phyloP scores from a whole-genome alignment of 2,888 invertebrate species.

The Agrochola lychnidis region DNA sequence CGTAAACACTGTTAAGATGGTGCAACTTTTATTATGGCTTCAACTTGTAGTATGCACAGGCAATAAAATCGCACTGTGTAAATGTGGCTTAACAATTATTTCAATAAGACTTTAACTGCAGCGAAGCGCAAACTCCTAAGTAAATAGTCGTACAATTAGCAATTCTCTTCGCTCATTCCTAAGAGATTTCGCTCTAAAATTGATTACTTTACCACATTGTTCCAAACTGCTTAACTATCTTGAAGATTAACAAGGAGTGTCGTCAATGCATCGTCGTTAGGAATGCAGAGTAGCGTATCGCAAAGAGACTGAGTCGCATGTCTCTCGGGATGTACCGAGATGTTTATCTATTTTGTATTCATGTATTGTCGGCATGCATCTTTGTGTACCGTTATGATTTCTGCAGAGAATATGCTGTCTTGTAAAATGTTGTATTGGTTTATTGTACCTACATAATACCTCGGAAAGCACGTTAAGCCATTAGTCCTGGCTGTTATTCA shows the following conservation, averaged over 20 bases:
- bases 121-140: constrained; percentile 5
- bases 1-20: neutral
- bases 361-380: constrained; percentile 29
- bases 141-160: constrained; percentile 36
- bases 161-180: constrained; percentile 28
- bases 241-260: constrained; percentile 41
- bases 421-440: neutral
- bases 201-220: constrained; percentile 45
- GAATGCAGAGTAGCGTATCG: constrained; percentile 38
- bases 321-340: constrained; percentile 7
- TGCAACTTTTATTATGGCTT: no score
- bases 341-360: constrained; percentile 51
- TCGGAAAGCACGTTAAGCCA: no score
- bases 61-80: neutral
- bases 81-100: neutral
- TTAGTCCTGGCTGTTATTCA: no score
- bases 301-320: constrained; percentile 22
- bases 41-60: neutral
- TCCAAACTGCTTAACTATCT: constrained; percentile 19
- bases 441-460: neutral
- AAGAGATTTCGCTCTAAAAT: constrained; percentile 36
- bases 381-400: constrained; percentile 39
- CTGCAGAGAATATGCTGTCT: constrained; percentile 16
- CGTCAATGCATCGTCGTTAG: constrained; percentile 46
- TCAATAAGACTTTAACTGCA: constrained; percentile 7